phyloP scores from a whole-genome alignment of 2,888 invertebrate species.

The Hesperia comma region DNA sequence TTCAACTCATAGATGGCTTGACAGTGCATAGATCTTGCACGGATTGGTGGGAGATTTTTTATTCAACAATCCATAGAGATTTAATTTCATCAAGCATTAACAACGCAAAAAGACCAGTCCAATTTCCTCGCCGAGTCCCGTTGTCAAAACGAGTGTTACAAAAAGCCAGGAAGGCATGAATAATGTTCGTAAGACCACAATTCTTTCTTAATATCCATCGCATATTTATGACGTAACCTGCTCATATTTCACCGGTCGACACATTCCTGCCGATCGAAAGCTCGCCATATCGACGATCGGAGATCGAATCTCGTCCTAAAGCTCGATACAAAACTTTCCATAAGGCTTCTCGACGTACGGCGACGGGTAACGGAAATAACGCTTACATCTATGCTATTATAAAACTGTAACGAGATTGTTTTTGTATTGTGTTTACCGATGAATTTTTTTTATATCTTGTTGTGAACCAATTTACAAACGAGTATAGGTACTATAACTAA shows the following conservation, averaged over 20 bases:
- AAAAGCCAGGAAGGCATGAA: constrained; percentile 4
- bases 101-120: not conserved
- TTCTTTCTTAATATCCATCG: constrained; percentile 23
- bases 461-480: too few relatives aligned
- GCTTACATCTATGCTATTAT: too few relatives aligned
- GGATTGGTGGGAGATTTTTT: too few relatives aligned
- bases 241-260: constrained; percentile 30
- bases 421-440: not conserved
- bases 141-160: constrained; percentile 10
- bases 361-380: not conserved
- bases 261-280: constrained; percentile 31
- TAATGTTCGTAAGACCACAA: not conserved
- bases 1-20: too few relatives aligned
- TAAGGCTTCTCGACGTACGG: not conserved
- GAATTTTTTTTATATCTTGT: too few relatives aligned
- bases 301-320: constrained; percentile 29
- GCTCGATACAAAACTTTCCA: constrained; percentile 26
- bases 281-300: constrained; percentile 21
- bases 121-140: not conserved
- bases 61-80: too few relatives aligned
- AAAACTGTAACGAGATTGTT: not conserved
- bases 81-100: too few relatives aligned
- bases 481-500: too few relatives aligned
- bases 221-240: constrained; percentile 30
- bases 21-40: too few relatives aligned